A percentile compares a stretch with the other conserved stretches of the same genome.
Evolutionary conservation across 2,797 vertebrate genomes (phyloP).

Genomic region (Coluber constrictor): DNA sequence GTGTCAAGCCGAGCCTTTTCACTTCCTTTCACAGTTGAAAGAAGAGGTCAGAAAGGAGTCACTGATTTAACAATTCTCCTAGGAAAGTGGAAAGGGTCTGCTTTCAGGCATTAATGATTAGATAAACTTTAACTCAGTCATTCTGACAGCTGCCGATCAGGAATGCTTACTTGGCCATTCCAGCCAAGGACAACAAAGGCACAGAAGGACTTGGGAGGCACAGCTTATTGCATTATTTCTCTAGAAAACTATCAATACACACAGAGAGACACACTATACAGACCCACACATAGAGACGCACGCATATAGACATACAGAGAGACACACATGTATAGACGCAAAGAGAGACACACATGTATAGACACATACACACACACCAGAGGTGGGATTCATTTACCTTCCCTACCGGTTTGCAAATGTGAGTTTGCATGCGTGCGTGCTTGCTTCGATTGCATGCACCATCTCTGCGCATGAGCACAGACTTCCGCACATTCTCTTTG

Average conservation of each 20-base stretch:
- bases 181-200: neutral
- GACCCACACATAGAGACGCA: too few relatives aligned
- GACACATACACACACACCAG: too few relatives aligned
- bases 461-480: too few relatives aligned
- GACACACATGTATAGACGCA: too few relatives aligned
- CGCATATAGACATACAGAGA: too few relatives aligned
- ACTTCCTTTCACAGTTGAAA: slow-evolving; percentile 32
- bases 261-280: neutral
- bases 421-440: too few relatives aligned
- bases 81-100: slow-evolving; percentile 4
- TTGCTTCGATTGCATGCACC: too few relatives aligned
- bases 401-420: too few relatives aligned
- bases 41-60: slow-evolving; percentile 27
- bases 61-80: slow-evolving; percentile 46
- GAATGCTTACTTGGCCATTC: neutral
- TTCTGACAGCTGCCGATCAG: neutral
- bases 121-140: slow-evolving; percentile 29
- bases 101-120: slow-evolving; percentile 38
- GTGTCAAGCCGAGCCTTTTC: slow-evolving; percentile 17
- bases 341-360: too few relatives aligned
- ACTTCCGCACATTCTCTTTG: too few relatives aligned
- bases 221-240: neutral
- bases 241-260: neutral
- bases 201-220: neutral
- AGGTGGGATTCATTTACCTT: too few relatives aligned